These are phyloP conservation scores for Willowsia nigromaculata DNA, from an alignment of 2,888 invertebrate genomes.

Conservation along the genomic window DNA sequence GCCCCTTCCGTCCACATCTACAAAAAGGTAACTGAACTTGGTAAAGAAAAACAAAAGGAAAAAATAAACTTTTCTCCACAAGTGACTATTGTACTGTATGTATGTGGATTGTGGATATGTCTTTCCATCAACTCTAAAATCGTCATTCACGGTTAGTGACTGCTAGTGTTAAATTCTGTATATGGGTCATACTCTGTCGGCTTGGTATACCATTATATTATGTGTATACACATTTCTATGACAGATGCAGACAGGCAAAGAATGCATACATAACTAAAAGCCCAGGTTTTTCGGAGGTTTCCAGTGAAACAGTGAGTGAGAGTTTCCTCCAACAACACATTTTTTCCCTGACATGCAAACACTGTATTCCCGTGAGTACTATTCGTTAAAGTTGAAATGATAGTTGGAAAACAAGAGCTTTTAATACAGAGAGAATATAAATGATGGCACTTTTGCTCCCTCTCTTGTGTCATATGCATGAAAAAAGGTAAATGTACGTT, in stretches of 20 bases:
- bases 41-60: not conserved
- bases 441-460: conserved; percentile 33
- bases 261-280: not conserved
- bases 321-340: conserved; percentile 34
- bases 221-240: not conserved
- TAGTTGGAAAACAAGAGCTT: conserved; percentile 14
- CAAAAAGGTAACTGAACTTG: not conserved
- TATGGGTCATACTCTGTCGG: not conserved
- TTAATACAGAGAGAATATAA: conserved; percentile 43
- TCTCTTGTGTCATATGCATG: conserved; percentile 13
- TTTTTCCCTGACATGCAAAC: conserved; percentile 37
- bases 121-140: conserved; percentile 9
- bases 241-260: not conserved
- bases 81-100: not conserved
- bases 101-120: not conserved
- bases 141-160: not conserved
- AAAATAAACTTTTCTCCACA: not conserved
- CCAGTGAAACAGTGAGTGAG: not conserved
- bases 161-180: not conserved
- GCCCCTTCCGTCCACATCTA: not conserved
- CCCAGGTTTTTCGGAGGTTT: not conserved
- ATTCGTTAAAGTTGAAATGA: conserved; percentile 64
- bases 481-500: not conserved
- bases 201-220: not conserved
- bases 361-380: conserved; percentile 48